Percentiles rank a stretch among this genome's conserved stretches.
These are phyloP conservation scores for Tetraneura akinire DNA, from an alignment of 1,140 invertebrate species.

Conservation along the genomic window DNA sequence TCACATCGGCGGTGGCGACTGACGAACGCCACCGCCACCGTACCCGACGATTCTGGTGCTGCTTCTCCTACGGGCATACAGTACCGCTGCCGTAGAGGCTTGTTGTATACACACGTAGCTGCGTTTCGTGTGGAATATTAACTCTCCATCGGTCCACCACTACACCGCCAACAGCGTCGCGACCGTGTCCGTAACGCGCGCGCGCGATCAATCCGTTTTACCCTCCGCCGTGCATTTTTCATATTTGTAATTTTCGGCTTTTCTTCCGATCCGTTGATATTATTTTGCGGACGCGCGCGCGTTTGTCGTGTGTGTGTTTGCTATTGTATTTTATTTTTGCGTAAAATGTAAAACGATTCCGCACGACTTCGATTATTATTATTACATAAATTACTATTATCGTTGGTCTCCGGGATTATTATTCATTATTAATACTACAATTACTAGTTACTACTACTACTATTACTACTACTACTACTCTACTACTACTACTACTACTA, in stretches of 20 bases:
- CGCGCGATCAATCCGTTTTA: slow-evolving; percentile 5
- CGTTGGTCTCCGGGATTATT: too few species aligned
- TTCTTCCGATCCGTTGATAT: neutral
- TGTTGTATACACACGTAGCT: neutral
- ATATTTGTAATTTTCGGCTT: neutral
- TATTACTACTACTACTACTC: too few species aligned
- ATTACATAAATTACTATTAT: too few species aligned
- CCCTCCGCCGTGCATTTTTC: neutral
- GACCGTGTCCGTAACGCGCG: neutral
- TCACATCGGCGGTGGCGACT: neutral
- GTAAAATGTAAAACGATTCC: too few species aligned
- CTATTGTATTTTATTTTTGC: neutral
- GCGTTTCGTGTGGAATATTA: neutral
- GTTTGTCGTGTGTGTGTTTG: neutral
- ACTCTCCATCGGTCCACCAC: neutral
- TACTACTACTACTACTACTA: too few species aligned
- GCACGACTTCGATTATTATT: too few species aligned
- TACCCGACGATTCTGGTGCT: neutral
- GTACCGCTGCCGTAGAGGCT: slow-evolving; percentile 10
- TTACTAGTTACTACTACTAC: too few species aligned
- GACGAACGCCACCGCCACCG: neutral
- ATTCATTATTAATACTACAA: too few species aligned
- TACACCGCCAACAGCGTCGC: neutral
- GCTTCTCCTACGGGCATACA: neutral
- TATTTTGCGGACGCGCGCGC: neutral